phyloP scores from a whole-genome alignment of 2,797 vertebrate genomes.

The Emydoidea blandingii region DNA sequence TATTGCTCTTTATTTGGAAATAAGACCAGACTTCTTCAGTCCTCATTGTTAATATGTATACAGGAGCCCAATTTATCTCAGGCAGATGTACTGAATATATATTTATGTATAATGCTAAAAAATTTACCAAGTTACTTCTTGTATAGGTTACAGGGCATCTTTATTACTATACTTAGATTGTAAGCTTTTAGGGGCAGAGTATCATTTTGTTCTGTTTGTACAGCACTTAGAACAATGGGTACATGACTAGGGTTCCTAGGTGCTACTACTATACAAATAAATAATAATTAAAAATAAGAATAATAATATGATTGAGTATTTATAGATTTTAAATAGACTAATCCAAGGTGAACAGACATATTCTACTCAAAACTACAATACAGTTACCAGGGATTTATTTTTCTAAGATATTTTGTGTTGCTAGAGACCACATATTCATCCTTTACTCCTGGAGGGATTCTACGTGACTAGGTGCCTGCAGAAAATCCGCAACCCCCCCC shows the following conservation, averaged over 20 bases:
- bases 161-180: not conserved
- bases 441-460: no score
- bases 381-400: rapidly evolving
- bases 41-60: not conserved
- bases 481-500: no score
- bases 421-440: not conserved
- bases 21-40: not conserved
- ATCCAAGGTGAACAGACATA: not conserved
- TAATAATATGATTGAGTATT: not conserved
- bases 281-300: not conserved
- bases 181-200: not conserved
- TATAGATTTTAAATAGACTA: not conserved
- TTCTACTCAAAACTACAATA: constrained; percentile 36
- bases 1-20: not conserved
- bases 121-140: not conserved
- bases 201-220: not conserved
- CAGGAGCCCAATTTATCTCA: not conserved
- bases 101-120: not conserved
- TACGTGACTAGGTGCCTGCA: no score
- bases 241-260: not conserved
- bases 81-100: not conserved
- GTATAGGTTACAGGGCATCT: not conserved
- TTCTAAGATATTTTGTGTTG: not conserved
- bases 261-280: not conserved
- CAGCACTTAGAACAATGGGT: not conserved